A percentile compares a stretch with the other conserved stretches of the same genome.
Evolutionary conservation across 2,888 invertebrate genomes (phyloP).

Genomic region (Heliconius charithonia): DNA sequence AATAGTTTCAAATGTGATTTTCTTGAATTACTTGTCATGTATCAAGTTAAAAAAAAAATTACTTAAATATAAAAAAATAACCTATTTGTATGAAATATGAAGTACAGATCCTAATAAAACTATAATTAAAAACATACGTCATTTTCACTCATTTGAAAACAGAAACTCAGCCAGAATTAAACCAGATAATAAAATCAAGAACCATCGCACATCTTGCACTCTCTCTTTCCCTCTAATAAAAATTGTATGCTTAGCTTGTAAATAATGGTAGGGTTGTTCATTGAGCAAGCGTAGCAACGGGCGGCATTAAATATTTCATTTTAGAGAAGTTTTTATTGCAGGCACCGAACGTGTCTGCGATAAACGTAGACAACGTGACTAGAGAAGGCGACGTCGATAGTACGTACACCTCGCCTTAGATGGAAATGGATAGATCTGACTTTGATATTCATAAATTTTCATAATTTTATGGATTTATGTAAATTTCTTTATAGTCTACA

Average conservation of each 20-base stretch:
- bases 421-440: conserved; percentile 15
- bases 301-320: conserved; percentile 82
- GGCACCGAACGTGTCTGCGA: conserved; percentile 78
- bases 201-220: conserved; percentile 1
- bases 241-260: conserved; percentile 41
- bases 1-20: too few species aligned
- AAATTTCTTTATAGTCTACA: not conserved
- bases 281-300: conserved; percentile 64
- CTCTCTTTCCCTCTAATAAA: conserved; percentile 27
- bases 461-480: conserved; percentile 5
- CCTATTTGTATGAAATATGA: too few species aligned
- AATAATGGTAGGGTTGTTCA: conserved; percentile 52
- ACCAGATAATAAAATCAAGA: conserved; percentile 24
- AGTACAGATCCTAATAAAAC: too few species aligned
- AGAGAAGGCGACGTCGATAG: conserved; percentile 59
- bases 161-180: not conserved
- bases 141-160: not conserved
- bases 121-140: too few species aligned
- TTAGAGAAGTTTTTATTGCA: conserved; percentile 83
- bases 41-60: too few species aligned
- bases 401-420: conserved; percentile 32
- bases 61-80: too few species aligned
- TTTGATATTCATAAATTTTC: conserved; percentile 6
- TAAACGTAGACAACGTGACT: conserved; percentile 78
- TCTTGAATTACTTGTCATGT: too few species aligned